Base-by-base conservation (phyloP, 2,113 vertebrate species). In the Thymallus thymallus region DNA sequence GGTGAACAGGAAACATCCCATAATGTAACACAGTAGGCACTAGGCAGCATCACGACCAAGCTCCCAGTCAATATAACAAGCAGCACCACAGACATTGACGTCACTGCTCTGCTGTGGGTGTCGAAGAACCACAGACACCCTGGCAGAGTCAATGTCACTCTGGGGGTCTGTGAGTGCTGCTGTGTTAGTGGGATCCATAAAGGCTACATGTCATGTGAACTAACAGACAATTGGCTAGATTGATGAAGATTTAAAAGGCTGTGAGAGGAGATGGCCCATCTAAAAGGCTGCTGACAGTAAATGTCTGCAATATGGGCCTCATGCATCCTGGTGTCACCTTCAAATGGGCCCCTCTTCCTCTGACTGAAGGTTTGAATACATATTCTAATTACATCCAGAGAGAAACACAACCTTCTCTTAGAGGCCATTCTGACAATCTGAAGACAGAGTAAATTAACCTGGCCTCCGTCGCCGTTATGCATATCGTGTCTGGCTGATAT, bases 161-260 rank as follows among this genome's bases (percentile, higher is more conserved):
- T 29, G 6, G 77, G 55, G 82, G 68, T 48, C 77, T 24, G 51
- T 30, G 74, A 24, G 78, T 68, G 56, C 64, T 35, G 74, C 72
- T 32, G 76, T 55, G 62, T 78, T 66, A 81, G 73, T 68, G 32
- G 75, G 14, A 79, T 86, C 82, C 64, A 84, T 78, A 87, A 83
- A 87, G 78, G 81, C 84, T 80, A 86, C 81, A 86, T 76, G 86
- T 88, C 88, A 88, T 77, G 85, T 74, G 83, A 85, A 84, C 77
- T 67, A 86, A 85, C 85, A 79, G 76, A 69, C 84, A 84, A 86
- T 81, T 68, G 74, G 86, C 80, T 73, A 56, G 79, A 84, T 86
- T 86, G 89, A 89, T 91, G 89, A 90, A 88, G 90, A 90, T 91
- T 91, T 91, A 91, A 92, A 92, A 90, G 88, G 89, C 79, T 84